Evolutionary conservation across 2,888 invertebrate genomes (phyloP).

Genomic region (Diplolepis rosae): DNA sequence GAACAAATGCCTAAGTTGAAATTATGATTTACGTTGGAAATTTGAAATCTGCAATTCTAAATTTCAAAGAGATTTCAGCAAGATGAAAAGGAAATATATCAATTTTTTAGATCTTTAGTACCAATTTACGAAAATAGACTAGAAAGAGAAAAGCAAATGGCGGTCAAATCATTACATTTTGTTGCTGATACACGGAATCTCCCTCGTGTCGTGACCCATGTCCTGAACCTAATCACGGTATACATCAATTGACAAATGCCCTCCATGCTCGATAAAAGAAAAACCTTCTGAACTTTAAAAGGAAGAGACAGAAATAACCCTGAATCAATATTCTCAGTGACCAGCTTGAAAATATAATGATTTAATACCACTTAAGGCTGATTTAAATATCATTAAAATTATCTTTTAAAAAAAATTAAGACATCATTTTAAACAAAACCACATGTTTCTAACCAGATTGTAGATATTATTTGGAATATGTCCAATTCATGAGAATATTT

Average conservation of each 20-base stretch:
- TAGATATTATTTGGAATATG: background rate
- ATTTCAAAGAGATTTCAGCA: background rate
- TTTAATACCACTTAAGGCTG: too few species aligned
- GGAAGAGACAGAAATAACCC: conserved; percentile 1
- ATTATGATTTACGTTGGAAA: conserved; percentile 2
- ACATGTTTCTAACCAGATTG: background rate
- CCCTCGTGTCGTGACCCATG: background rate
- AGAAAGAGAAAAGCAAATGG: background rate
- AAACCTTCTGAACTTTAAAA: conserved; percentile 1
- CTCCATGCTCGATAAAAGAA: background rate
- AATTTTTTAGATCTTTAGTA: background rate
- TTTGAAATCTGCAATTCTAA: conserved; percentile 6
- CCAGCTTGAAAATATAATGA: too few species aligned
- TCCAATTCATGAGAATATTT: background rate
- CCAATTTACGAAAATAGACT: background rate
- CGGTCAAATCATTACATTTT: background rate
- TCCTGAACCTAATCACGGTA: conserved; percentile 12
- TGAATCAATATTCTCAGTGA: conserved; percentile 7
- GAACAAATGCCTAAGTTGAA: background rate
- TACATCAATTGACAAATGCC: conserved; percentile 16
- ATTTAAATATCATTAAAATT: too few species aligned
- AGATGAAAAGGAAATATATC: background rate
- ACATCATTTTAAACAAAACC: too few species aligned
- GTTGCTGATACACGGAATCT: background rate
- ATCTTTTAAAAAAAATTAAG: too few species aligned